Conservation (phyloP, 2,888 invertebrate species). For the Tetropium fuscum region DNA sequence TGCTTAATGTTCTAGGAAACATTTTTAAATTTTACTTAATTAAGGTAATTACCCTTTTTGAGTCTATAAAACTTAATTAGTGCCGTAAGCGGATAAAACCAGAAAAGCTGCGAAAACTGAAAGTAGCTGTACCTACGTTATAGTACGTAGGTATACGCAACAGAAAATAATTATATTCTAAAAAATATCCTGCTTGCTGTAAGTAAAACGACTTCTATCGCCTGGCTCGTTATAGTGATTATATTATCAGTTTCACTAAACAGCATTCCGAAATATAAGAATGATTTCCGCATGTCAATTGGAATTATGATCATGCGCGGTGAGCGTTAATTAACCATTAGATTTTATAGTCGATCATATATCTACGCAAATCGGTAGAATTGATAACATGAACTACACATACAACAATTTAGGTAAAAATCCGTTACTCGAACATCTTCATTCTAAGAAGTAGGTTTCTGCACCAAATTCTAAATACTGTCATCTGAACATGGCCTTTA, state of each 20-base stretch:
- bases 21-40: slow-evolving; percentile 8
- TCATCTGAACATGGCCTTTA: too few species aligned
- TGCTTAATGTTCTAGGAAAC: slow-evolving; percentile 17
- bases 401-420: too few species aligned
- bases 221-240: slow-evolving; percentile 12
- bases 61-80: slow-evolving; percentile 10
- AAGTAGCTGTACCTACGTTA: slow-evolving; percentile 19
- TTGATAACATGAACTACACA: too few species aligned
- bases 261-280: slow-evolving; percentile 5
- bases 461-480: too few species aligned
- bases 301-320: not conserved
- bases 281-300: slow-evolving; percentile 15
- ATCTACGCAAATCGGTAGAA: too few species aligned
- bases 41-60: slow-evolving; percentile 11
- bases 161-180: slow-evolving; percentile 1
- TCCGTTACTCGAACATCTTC: too few species aligned
- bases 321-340: slow-evolving; percentile 3
- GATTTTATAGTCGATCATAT: slow-evolving; percentile 14
- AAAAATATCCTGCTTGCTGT: slow-evolving; percentile 3
- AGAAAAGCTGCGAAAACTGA: slow-evolving; percentile 18
- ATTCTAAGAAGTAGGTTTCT: too few species aligned
- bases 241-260: slow-evolving; percentile 1
- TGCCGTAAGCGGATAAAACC: not conserved
- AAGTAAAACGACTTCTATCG: slow-evolving; percentile 15
- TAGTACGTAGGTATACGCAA: slow-evolving; percentile 2